A percentile compares a stretch with the other conserved stretches of the same genome.
Conservation (phyloP, 2,113 vertebrate genomes). For the Amblyornis subalaris region DNA sequence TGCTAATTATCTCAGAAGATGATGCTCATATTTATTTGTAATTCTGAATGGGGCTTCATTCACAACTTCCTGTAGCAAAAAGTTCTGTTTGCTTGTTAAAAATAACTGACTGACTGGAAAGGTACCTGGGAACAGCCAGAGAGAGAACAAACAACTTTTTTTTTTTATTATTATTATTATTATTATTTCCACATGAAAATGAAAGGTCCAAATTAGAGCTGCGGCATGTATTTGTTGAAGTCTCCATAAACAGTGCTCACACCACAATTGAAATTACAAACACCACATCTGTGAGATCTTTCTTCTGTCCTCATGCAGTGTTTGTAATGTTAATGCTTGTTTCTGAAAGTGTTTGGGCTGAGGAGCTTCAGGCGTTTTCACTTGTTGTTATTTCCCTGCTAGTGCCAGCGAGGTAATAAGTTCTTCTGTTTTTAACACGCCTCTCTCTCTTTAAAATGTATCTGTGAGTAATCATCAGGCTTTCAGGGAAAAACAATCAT, state of each 20-base stretch:
- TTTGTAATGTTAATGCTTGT: neutral
- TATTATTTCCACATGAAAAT: neutral
- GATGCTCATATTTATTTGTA: neutral
- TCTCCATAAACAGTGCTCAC: neutral
- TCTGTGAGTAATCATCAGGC: neutral
- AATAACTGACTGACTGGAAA: neutral
- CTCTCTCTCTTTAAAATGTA: neutral
- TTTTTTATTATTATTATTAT: neutral
- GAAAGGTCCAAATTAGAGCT: neutral
- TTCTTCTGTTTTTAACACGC: neutral
- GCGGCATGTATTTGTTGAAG: neutral
- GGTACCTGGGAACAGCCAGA: neutral
- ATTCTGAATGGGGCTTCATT: neutral
- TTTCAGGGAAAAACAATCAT: neutral
- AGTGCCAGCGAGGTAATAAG: neutral
- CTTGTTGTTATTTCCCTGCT: neutral
- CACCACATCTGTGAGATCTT: neutral
- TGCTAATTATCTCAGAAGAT: neutral
- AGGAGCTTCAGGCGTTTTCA: neutral
- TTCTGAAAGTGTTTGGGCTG: neutral
- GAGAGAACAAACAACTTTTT: neutral
- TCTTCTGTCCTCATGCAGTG: neutral
- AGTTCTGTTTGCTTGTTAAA: neutral
- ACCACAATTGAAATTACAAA: neutral
- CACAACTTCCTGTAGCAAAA: neutral